phyloP scores from a whole-genome alignment of 53 echinoderm and acorn worm genomes.

The Temnopleurus reevesii region DNA sequence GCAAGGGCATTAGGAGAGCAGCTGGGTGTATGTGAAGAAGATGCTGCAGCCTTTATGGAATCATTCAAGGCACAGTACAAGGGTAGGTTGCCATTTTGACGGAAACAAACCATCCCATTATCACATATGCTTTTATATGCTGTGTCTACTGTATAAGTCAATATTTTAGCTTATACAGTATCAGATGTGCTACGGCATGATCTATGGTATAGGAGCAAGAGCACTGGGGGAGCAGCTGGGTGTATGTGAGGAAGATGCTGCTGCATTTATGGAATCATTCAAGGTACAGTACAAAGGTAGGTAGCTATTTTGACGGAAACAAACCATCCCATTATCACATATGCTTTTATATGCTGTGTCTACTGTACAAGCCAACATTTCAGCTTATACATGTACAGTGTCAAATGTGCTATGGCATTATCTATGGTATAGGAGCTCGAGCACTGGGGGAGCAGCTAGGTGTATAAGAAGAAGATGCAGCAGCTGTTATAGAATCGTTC shows the following conservation, averaged over 20 bases:
- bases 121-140: too few species aligned
- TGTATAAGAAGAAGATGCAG: constrained; percentile 87
- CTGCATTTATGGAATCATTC: constrained; percentile 95
- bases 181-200: constrained; percentile 98
- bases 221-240: constrained; percentile 90
- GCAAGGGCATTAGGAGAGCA: constrained; percentile 81
- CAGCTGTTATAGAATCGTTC: constrained; percentile 94
- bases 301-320: background rate
- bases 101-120: too few species aligned
- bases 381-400: too few species aligned
- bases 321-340: too few species aligned
- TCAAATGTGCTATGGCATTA: constrained; percentile 98
- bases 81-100: constrained; percentile 72
- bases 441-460: constrained; percentile 92
- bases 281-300: constrained; percentile 89
- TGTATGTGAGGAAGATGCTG: constrained; percentile 87
- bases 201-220: constrained; percentile 95
- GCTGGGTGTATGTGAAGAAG: constrained; percentile 80
- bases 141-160: too few species aligned
- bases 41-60: constrained; percentile 91
- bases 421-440: constrained; percentile 95
- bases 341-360: too few species aligned
- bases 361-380: too few species aligned
- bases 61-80: constrained; percentile 84
- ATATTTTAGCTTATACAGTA: too few species aligned